Evolutionary conservation across 2,113 vertebrate species (phyloP).

Genomic region (Carassius carassius): DNA sequence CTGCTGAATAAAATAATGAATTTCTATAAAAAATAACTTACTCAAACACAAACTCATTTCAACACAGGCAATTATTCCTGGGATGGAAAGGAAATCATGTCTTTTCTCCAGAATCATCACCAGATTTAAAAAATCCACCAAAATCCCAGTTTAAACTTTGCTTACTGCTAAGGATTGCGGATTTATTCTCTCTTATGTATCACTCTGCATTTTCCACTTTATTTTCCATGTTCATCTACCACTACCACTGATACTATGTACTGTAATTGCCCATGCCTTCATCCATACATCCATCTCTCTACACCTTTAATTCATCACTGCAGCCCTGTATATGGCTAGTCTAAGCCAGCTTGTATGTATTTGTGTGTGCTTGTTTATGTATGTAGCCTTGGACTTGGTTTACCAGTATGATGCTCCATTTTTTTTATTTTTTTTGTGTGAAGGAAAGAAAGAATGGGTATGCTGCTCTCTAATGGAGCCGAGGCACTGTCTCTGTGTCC

Average conservation of each 20-base stretch:
- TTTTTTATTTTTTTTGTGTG: slow-evolving; percentile 6
- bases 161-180: background rate
- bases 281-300: background rate
- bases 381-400: slow-evolving; percentile 43
- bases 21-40: background rate
- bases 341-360: background rate
- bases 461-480: slow-evolving; percentile 51
- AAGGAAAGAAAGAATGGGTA: slow-evolving; percentile 43
- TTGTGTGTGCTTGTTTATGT: slow-evolving; percentile 21
- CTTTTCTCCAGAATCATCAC: background rate
- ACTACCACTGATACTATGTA: background rate
- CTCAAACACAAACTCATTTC: background rate
- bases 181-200: background rate
- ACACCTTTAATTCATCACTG: background rate
- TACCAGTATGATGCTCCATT: slow-evolving; percentile 41
- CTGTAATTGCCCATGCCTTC: background rate
- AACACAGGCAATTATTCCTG: background rate
- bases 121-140: background rate
- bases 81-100: background rate
- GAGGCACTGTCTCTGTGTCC: slow-evolving; percentile 43
- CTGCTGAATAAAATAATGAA: background rate
- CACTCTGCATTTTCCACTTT: background rate
- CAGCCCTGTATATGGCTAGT: background rate
- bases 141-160: background rate
- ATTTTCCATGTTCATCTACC: background rate